A percentile compares a stretch with the other conserved stretches of the same genome.
phyloP scores from a whole-genome alignment of 2,113 vertebrate genomes.

The Himantopus leucocephalus region DNA sequence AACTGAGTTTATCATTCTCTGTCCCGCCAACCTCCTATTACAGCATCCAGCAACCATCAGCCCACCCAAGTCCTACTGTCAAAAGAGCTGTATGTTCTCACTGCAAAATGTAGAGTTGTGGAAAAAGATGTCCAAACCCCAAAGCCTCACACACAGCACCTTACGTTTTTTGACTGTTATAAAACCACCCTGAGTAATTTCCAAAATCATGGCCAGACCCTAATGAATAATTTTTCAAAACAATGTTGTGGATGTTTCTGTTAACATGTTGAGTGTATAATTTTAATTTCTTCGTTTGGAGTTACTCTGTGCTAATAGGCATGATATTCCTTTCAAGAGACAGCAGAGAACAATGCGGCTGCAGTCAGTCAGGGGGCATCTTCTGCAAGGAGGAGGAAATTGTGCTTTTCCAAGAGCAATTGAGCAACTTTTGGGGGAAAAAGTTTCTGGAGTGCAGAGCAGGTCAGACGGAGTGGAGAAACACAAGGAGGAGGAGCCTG shows the following conservation, averaged over 20 bases:
- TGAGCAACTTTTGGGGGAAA: neutral
- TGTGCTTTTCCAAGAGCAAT: constrained; percentile 15
- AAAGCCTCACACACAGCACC: constrained; percentile 46
- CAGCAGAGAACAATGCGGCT: constrained; percentile 32
- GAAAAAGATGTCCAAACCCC: constrained; percentile 39
- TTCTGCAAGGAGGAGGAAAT: neutral
- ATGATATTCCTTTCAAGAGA: constrained; percentile 27
- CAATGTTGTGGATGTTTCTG: constrained; percentile 27
- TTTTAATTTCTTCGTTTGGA: neutral
- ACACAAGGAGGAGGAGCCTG: neutral
- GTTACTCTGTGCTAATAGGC: neutral
- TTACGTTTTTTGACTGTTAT: neutral
- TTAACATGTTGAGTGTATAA: neutral
- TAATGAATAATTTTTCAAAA: constrained; percentile 34
- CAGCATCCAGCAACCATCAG: constrained; percentile 40
- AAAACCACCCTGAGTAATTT: constrained; percentile 43
- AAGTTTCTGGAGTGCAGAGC: neutral
- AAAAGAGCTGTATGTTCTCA: constrained; percentile 25
- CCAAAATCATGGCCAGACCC: constrained; percentile 38
- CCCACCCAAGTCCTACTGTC: constrained; percentile 57
- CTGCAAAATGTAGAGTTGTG: constrained; percentile 6
- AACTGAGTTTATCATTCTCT: constrained; percentile 56
- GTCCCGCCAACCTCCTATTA: constrained; percentile 37
- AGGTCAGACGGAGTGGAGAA: neutral
- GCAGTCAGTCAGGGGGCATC: neutral